Evolutionary conservation across 2,797 vertebrate species (phyloP).

Genomic region (Anolis apletophallus): DNA sequence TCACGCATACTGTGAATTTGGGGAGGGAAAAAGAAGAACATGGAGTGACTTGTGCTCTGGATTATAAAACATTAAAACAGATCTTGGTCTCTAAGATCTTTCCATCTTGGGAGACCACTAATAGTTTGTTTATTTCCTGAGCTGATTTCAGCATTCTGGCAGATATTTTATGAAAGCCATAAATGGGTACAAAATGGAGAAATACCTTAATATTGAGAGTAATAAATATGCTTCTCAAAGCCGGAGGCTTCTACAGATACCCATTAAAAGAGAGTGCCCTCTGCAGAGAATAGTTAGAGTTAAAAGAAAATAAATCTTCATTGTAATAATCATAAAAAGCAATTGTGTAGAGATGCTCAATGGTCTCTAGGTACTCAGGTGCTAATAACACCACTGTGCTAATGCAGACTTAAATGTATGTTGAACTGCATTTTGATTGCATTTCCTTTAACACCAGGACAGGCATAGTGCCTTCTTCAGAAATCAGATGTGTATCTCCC

Average conservation of each 20-base stretch:
- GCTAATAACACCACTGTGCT: slow-evolving; percentile 63
- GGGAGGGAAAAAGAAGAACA: neutral
- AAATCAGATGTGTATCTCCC: slow-evolving; percentile 31
- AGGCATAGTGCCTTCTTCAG: slow-evolving; percentile 47
- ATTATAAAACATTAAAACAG: slow-evolving; percentile 10
- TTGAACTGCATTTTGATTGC: slow-evolving; percentile 47
- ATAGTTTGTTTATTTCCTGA: slow-evolving; percentile 57
- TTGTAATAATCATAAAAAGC: slow-evolving; percentile 70
- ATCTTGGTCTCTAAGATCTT: slow-evolving; percentile 32
- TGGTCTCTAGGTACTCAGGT: slow-evolving; percentile 58
- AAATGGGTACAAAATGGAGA: slow-evolving; percentile 62
- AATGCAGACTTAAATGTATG: slow-evolving; percentile 60
- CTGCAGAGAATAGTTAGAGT: slow-evolving; percentile 61
- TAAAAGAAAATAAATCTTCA: slow-evolving; percentile 68
- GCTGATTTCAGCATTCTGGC: slow-evolving; percentile 66
- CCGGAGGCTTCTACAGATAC: slow-evolving; percentile 49
- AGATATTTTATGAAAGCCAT: slow-evolving; percentile 69
- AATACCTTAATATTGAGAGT: slow-evolving; percentile 64
- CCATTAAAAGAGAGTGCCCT: slow-evolving; percentile 62
- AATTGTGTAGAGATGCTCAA: slow-evolving; percentile 56
- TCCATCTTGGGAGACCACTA: slow-evolving; percentile 44
- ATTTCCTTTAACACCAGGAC: slow-evolving; percentile 54
- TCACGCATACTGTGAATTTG: neutral
- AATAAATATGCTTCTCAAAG: slow-evolving; percentile 67
- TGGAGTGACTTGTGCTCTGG: neutral